Percentiles rank a stretch among this genome's conserved stretches.
phyloP scores from a whole-genome alignment of 2,888 invertebrate genomes.

The Bellardia pandia region DNA sequence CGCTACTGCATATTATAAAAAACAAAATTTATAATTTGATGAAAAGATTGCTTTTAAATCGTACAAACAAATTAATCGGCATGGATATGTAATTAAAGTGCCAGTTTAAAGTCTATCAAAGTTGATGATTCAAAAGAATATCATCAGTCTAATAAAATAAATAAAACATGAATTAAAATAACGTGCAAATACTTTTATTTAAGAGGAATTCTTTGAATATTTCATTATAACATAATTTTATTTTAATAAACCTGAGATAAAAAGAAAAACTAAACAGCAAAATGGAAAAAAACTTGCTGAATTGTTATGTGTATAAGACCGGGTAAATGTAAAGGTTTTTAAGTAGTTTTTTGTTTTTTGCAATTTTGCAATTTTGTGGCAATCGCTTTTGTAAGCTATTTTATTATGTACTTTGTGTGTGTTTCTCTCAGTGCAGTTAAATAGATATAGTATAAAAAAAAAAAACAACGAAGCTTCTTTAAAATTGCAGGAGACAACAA shows the following conservation, averaged over 20 bases:
- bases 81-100: background rate
- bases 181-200: conserved; percentile 8
- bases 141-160: background rate
- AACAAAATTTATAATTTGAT: too few relatives aligned
- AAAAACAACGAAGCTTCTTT: conserved; percentile 10
- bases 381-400: conserved; percentile 31
- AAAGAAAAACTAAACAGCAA: conserved; percentile 23
- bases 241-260: conserved; percentile 42
- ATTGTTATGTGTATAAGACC: too few relatives aligned
- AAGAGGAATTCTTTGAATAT: conserved; percentile 27
- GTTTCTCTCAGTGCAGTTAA: conserved; percentile 60
- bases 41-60: too few relatives aligned
- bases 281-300: background rate
- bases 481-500: conserved; percentile 68
- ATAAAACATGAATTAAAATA: background rate
- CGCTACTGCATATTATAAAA: too few relatives aligned
- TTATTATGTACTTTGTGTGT: background rate
- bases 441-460: background rate
- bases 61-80: background rate
- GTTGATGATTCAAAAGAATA: background rate
- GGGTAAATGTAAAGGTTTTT: background rate
- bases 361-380: conserved; percentile 10
- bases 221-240: conserved; percentile 20
- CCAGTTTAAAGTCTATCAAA: conserved; percentile 15
- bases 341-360: conserved; percentile 18